Conservation (phyloP, 2,888 invertebrate species). For the Acanthoscelides obtectus region DNA sequence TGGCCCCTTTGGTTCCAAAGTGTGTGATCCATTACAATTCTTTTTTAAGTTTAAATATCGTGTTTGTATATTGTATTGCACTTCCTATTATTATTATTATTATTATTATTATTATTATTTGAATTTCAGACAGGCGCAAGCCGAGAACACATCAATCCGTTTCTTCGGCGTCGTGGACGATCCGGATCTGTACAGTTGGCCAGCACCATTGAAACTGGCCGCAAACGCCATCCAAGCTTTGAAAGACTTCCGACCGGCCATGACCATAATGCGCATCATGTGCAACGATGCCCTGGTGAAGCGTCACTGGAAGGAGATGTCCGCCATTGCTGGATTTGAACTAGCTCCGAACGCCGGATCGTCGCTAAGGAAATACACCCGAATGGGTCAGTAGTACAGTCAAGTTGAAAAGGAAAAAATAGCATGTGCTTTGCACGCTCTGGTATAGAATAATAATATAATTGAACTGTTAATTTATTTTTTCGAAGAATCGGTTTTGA, state of each 20-base stretch:
- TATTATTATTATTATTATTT: too few relatives aligned
- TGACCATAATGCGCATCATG: constrained; percentile 81
- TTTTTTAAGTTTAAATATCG: too few relatives aligned
- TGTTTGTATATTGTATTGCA: too few relatives aligned
- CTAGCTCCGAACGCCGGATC: constrained; percentile 83
- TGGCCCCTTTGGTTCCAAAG: too few relatives aligned
- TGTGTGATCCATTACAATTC: too few relatives aligned
- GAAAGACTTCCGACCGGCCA: constrained; percentile 70
- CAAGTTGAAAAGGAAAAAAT: too few relatives aligned
- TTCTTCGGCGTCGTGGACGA: constrained; percentile 69
- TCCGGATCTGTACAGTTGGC: constrained; percentile 71
- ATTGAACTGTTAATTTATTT: too few relatives aligned
- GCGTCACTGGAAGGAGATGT: constrained; percentile 82
- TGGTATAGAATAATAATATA: too few relatives aligned
- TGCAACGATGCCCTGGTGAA: constrained; percentile 80
- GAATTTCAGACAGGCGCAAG: constrained; percentile 47
- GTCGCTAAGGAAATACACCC: constrained; percentile 72
- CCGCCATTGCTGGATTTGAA: constrained; percentile 72
- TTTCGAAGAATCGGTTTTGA: too few relatives aligned
- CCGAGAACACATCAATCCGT: constrained; percentile 57
- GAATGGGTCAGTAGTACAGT: constrained; percentile 54
- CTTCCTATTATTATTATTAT: too few relatives aligned
- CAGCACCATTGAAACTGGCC: constrained; percentile 76
- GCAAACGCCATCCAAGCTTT: constrained; percentile 58
- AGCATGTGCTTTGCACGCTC: too few relatives aligned